These are phyloP conservation scores for Sciaenops ocellatus DNA, from an alignment of 2,797 vertebrate species.

Conservation along the genomic window DNA sequence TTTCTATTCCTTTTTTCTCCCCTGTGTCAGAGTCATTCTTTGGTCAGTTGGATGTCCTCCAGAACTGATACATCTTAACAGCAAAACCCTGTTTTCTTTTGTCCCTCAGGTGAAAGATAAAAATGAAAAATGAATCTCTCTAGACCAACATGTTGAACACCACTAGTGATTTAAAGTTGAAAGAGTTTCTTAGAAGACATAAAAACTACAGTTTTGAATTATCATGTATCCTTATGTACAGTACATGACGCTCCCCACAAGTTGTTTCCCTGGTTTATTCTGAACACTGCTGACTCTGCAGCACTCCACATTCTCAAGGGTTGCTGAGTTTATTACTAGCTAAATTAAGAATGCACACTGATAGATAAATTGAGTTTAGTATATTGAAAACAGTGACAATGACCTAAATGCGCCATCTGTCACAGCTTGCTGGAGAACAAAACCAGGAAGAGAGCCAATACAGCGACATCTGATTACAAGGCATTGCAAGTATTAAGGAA, in stretches of 20 bases:
- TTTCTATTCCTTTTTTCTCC: slow-evolving; percentile 3
- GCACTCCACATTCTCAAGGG: slow-evolving; percentile 5
- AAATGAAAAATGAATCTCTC: slow-evolving; percentile 1
- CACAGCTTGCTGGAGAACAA: slow-evolving; percentile 49
- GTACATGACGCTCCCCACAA: not conserved
- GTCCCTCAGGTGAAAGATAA: slow-evolving; percentile 14
- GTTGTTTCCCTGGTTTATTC: not conserved
- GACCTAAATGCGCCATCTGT: slow-evolving; percentile 61
- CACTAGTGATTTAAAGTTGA: not conserved
- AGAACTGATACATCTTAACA: slow-evolving; percentile 28
- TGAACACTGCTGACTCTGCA: not conserved
- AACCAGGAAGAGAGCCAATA: slow-evolving; percentile 47
- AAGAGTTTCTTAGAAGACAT: not conserved
- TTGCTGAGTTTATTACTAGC: slow-evolving; percentile 18
- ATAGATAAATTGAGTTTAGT: slow-evolving; percentile 38
- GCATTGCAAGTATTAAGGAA: slow-evolving; percentile 64
- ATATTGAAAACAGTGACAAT: slow-evolving; percentile 55
- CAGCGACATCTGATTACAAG: slow-evolving; percentile 62
- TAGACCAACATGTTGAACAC: not conserved
- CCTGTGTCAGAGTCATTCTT: slow-evolving; percentile 5
- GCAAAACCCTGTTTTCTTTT: not conserved
- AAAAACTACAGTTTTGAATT: not conserved
- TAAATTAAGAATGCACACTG: slow-evolving; percentile 29
- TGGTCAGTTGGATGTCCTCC: not conserved
- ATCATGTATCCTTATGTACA: not conserved